These are phyloP conservation scores for Metacarcinus magister DNA, from an alignment of 2,888 invertebrate species.

Conservation along the genomic window DNA sequence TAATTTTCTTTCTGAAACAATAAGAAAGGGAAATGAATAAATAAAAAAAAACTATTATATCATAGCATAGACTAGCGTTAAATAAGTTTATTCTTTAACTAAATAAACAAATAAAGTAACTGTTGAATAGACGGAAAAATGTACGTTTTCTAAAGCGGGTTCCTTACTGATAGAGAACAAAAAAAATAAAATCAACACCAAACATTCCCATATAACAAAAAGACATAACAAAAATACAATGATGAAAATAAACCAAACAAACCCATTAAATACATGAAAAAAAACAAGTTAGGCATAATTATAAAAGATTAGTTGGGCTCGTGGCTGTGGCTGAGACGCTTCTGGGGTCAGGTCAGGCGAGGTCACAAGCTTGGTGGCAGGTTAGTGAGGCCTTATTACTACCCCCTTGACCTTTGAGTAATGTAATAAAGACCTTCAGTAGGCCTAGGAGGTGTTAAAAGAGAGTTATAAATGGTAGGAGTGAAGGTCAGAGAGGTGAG, in stretches of 20 bases:
- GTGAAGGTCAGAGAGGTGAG: too few relatives aligned
- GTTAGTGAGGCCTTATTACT: conserved; percentile 57
- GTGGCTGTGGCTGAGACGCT: neutral
- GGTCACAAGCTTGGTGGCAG: conserved; percentile 73
- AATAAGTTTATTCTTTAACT: too few relatives aligned
- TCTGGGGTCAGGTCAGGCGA: conserved; percentile 80
- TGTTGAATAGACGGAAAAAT: too few relatives aligned
- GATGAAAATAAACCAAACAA: neutral
- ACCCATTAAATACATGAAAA: neutral
- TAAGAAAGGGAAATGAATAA: too few relatives aligned
- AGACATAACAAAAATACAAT: neutral
- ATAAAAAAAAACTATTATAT: too few relatives aligned
- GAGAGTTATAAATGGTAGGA: too few relatives aligned
- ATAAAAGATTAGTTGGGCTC: neutral
- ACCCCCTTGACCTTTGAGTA: too few relatives aligned
- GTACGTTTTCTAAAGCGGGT: neutral
- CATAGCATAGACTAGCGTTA: too few relatives aligned
- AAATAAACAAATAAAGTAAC: too few relatives aligned
- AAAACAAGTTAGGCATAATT: neutral
- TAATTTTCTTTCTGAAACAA: too few relatives aligned
- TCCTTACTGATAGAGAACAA: neutral
- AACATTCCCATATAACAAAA: neutral
- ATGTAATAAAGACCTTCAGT: too few relatives aligned
- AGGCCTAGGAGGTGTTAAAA: too few relatives aligned
- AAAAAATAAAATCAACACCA: neutral